A percentile compares a stretch with the other conserved stretches of the same genome.
phyloP scores from a whole-genome alignment of 1,140 invertebrate genomes.

The Bombus cullumanus region DNA sequence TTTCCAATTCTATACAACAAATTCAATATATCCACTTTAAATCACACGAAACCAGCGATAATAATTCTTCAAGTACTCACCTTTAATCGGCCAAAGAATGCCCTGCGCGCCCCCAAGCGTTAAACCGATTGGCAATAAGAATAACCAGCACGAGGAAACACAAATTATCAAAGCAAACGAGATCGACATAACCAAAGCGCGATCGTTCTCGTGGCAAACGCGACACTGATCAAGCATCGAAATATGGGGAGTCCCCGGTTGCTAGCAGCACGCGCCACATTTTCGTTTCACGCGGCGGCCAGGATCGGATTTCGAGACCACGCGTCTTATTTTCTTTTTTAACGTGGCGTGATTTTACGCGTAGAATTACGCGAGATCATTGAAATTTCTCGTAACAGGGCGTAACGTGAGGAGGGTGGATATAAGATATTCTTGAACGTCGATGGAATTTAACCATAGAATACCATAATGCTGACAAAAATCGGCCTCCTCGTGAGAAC shows the following conservation, averaged over 20 bases:
- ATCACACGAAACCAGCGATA: no score
- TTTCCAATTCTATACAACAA: no score
- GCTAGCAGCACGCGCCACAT: not conserved
- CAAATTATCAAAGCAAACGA: not conserved
- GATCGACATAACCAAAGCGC: conserved; percentile 1
- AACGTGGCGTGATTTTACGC: conserved; percentile 16
- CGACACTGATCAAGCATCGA: not conserved
- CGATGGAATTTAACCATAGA: not conserved
- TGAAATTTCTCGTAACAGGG: conserved; percentile 14
- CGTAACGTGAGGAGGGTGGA: not conserved
- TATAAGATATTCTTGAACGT: not conserved
- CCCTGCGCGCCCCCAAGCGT: no score
- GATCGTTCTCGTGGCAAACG: not conserved
- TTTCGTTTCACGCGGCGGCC: not conserved
- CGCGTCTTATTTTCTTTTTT: not conserved
- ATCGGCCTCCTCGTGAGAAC: not conserved
- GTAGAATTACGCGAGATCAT: conserved; percentile 45
- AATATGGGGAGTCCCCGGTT: not conserved
- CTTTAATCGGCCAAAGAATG: no score
- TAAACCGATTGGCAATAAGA: not conserved
- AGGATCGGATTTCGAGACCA: conserved; percentile 33
- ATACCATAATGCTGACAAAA: conserved; percentile 1
- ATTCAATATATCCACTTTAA: not conserved
- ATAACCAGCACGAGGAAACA: not conserved
- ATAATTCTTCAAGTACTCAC: not conserved